A percentile compares a stretch with the other conserved stretches of the same genome.
phyloP scores from a whole-genome alignment of 2,888 invertebrate genomes.

The Macrosoma leucophasiata region DNA sequence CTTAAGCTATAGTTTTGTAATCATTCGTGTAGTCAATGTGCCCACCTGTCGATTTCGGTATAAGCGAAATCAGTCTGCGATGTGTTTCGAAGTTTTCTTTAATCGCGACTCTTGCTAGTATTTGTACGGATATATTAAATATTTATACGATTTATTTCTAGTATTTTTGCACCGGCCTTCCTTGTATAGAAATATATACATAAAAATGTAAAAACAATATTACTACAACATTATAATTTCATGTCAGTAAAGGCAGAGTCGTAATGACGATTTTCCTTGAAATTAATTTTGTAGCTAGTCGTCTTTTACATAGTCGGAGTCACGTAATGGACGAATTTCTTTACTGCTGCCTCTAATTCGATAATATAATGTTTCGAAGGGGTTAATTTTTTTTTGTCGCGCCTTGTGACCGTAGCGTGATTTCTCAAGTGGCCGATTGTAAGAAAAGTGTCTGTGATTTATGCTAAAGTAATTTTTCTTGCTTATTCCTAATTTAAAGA shows the following conservation, averaged over 20 bases:
- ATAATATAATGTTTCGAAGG: constrained; percentile 1
- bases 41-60: constrained; percentile 61
- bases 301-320: constrained; percentile 2
- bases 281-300: neutral
- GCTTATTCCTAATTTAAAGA: constrained; percentile 65
- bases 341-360: neutral
- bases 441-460: constrained; percentile 72
- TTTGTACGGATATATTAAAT: no score
- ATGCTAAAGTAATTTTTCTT: constrained; percentile 65
- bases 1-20: constrained; percentile 40
- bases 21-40: constrained; percentile 59
- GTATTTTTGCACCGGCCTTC: no score
- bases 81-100: constrained; percentile 23
- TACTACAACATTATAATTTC: no score
- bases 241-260: no score
- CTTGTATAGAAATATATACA: no score
- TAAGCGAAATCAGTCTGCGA: constrained; percentile 36
- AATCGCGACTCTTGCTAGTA: constrained; percentile 25
- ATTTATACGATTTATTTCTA: no score
- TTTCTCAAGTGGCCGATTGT: constrained; percentile 52
- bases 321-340: neutral
- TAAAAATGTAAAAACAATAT: no score
- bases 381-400: constrained; percentile 6
- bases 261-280: no score
- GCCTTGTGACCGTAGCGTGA: constrained; percentile 27